These are phyloP conservation scores for Galemys pyrenaicus DNA, from an alignment of 2,113 vertebrate genomes.

Conservation along the genomic window DNA sequence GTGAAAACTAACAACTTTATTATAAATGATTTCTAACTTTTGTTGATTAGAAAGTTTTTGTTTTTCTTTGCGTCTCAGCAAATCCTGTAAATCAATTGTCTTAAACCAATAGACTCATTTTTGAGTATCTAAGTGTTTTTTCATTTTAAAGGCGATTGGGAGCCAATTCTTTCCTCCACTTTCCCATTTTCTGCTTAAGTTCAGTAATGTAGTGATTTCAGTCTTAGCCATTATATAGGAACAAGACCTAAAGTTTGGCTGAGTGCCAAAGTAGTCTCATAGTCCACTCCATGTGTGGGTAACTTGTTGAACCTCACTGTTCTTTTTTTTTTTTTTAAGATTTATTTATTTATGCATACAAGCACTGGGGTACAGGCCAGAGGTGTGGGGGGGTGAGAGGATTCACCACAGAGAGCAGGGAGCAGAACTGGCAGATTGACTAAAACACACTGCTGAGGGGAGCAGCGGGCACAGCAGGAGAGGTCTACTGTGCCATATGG, in stretches of 20 bases:
- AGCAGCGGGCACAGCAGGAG: too few species aligned
- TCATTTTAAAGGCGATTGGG: background rate
- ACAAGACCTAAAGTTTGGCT: background rate
- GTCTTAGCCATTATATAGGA: background rate
- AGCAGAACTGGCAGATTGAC: too few species aligned
- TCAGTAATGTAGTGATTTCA: background rate
- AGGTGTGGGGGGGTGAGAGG: too few species aligned
- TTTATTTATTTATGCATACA: too few species aligned
- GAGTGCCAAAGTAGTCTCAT: background rate
- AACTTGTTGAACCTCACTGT: background rate
- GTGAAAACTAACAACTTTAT: background rate
- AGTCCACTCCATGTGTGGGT: background rate
- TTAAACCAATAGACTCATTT: background rate
- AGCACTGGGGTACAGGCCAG: too few species aligned
- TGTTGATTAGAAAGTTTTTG: background rate
- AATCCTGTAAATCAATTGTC: background rate
- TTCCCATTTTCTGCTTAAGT: background rate
- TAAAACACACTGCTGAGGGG: too few species aligned
- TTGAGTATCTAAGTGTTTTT: background rate
- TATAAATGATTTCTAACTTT: background rate
- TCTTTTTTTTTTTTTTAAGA: constrained; percentile 9
- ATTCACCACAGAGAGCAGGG: too few species aligned
- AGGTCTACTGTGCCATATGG: too few species aligned
- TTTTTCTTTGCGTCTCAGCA: background rate
- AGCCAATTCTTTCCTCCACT: background rate